Evolutionary conservation across 1,140 invertebrate species (phyloP).

Genomic region (Samia ricini): DNA sequence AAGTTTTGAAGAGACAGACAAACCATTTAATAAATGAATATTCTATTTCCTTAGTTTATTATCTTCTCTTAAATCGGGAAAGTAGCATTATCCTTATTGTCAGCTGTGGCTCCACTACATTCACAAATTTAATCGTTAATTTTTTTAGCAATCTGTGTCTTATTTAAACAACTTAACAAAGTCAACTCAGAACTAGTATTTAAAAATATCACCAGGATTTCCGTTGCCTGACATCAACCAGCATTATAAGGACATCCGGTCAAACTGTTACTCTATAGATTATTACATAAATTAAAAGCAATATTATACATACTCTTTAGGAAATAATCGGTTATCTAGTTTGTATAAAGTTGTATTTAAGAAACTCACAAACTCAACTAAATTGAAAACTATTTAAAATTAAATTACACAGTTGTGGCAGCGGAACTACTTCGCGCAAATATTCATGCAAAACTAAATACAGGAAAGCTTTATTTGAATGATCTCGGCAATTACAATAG

Average conservation of each 20-base stretch:
- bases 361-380: neutral
- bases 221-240: neutral
- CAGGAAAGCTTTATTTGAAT: slow-evolving; percentile 40
- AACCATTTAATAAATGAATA: too few relatives aligned
- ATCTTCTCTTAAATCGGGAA: too few relatives aligned
- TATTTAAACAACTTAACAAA: neutral
- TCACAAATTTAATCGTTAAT: neutral
- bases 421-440: slow-evolving; percentile 23
- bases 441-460: slow-evolving; percentile 50
- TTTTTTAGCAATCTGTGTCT: neutral
- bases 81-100: too few relatives aligned
- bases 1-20: too few relatives aligned
- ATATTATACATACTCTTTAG: neutral
- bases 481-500: slow-evolving; percentile 66
- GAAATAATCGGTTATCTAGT: neutral
- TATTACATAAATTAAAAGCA: neutral
- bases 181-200: neutral
- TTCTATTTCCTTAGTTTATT: too few relatives aligned
- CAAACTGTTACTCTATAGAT: neutral
- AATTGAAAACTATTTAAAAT: slow-evolving; percentile 15
- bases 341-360: neutral
- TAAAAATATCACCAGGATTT: neutral
- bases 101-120: too few relatives aligned
- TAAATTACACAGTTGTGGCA: slow-evolving; percentile 8
- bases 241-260: slow-evolving; percentile 10